Evolutionary conservation across 2,797 vertebrate genomes (phyloP), one percentile per base, ranked within the genome.

Genomic region (Ctenopoma multispine): DNA sequence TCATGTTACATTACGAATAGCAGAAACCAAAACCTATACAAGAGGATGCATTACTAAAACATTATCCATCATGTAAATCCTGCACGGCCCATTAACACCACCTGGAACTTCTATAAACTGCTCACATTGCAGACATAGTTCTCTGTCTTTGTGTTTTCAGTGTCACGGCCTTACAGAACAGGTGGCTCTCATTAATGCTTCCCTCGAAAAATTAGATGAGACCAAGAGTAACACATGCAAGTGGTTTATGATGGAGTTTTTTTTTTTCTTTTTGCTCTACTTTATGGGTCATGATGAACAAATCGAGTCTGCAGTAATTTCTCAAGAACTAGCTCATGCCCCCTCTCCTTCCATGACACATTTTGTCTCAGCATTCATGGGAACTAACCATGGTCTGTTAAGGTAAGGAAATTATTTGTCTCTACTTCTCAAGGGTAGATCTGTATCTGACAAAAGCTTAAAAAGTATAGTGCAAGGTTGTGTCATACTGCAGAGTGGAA

Each of bases 171-270:
- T 62, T 46, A 50, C 34, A 64, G 63, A 77, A 89, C 86, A 88
- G 84, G 86, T 84, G 87, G 75, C 84, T 60, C 74, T 83, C 72
- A 84, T 87, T 87, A 85, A 75, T 62, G 63, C 36, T 51, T 21
- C 55, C 62, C 68, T 44, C 17, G 69, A 74, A 83, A 81, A 77
- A 81, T 40, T 55, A 77, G 75, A 66, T 4, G 6, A 66, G 78
- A 75, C 58, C 68, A 72, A 74, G 46, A 63, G 63, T 3, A 77
- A 81, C 67, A 74, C 60, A 72, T 80, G 75, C 64, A 18, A 44
- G 51, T 1, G 1, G 51, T 61, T 69, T 38, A n/a, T 18, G 17
- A 53, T 50, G 17, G 23, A 18, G 29, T 20, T 21, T 43, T 41
- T 17, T 12, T 49, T 18, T 14, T 41, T 14, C 14, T 44, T 65